These are phyloP conservation scores for Theocolax elegans DNA, from an alignment of 1,140 invertebrate species.

Conservation along the genomic window DNA sequence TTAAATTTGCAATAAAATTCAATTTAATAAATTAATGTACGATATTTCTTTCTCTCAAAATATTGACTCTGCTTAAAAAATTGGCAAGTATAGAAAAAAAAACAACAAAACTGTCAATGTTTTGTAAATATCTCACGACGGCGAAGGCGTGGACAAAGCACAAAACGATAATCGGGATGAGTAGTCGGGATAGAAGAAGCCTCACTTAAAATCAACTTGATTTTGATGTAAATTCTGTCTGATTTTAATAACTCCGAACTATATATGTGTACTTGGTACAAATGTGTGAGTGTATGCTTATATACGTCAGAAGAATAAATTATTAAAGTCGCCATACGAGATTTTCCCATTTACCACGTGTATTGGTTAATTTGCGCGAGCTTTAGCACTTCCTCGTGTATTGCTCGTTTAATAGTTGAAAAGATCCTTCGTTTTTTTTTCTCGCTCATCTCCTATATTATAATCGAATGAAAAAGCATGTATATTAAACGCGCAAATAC, in stretches of 20 bases:
- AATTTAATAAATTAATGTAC: too few relatives aligned
- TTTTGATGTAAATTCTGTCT: constrained; percentile 13
- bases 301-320: constrained; percentile 24
- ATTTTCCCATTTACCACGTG: constrained; percentile 17
- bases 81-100: too few relatives aligned
- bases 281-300: too few relatives aligned
- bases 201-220: not conserved
- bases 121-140: too few relatives aligned
- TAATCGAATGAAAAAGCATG: too few relatives aligned
- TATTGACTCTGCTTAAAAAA: too few relatives aligned
- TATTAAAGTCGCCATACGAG: constrained; percentile 11
- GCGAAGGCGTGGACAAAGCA: too few relatives aligned
- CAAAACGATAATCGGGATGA: not conserved
- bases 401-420: not conserved
- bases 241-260: constrained; percentile 1
- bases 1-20: too few relatives aligned
- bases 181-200: not conserved
- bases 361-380: constrained; percentile 6
- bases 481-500: too few relatives aligned
- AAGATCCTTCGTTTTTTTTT: not conserved
- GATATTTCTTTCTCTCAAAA: too few relatives aligned
- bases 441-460: too few relatives aligned
- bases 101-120: too few relatives aligned
- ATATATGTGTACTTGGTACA: not conserved
- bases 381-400: constrained; percentile 12